Base-by-base conservation (phyloP, 2,113 vertebrate species). In the Parus major region DNA sequence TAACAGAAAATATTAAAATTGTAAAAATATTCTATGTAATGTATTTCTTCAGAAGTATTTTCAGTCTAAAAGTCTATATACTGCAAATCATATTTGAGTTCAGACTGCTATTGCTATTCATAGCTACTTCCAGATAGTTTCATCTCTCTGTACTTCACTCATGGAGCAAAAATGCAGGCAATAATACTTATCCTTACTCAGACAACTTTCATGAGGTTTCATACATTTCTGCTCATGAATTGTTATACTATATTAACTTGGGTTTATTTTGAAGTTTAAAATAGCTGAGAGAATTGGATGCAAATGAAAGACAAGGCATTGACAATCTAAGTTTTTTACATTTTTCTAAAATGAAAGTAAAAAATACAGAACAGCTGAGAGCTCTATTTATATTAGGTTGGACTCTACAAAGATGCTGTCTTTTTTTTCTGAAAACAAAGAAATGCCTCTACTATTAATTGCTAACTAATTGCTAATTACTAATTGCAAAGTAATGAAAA, bases 31-130 rank as follows among this genome's bases (percentile, higher is more conserved):
- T 75, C 71, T 53, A 20, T 3, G 1, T n/a, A 63, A 53, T 10
- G 5, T 0, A 0, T 61, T 87, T 65, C 31, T 78, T 87, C n/a
- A 69, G 78, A 86, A n/a, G 2, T 19, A 7, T 63, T 9, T 36
- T 76, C 31, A 57, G 33, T 27, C 28, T 55, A 73, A 49, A 88
- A 79, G 6, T n/a, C 27, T 63, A 70, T 42, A 15, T 57, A 31
- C 17, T 75, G 56, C 22, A 71, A 70, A 70, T 68, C 13, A 49
- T 39, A 63, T 66, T 66, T 85, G 24, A 57, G 35, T 79, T 71
- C 61, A 41, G 11, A 66, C 4, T 57, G 33, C 8, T 65, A 27
- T 28, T 78, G 12, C 11, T 85, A 24, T 90, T 82, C 27, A 53
- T 46, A 90, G 35, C 19, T 70, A 41, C 24, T 57, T 5, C 14